phyloP scores from a whole-genome alignment of 2,888 invertebrate genomes.

The Erebia epiphron region DNA sequence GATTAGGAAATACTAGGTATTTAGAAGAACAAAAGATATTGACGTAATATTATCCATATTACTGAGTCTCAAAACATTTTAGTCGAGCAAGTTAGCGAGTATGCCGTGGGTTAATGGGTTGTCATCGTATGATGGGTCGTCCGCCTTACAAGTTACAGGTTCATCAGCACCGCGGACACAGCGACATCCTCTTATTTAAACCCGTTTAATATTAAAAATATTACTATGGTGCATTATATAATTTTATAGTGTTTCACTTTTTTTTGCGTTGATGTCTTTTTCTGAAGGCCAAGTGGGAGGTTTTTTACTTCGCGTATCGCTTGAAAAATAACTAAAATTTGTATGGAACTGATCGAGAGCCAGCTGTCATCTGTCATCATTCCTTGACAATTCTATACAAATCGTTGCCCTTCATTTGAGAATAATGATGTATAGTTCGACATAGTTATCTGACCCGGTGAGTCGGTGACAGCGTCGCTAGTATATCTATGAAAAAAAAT shows the following conservation, averaged over 20 bases:
- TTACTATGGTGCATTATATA: background rate
- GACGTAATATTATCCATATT: slow-evolving; percentile 37
- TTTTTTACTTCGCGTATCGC: background rate
- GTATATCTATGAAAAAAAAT: too few relatives aligned
- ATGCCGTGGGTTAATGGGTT: slow-evolving; percentile 74
- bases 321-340: too few relatives aligned
- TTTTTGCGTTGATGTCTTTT: background rate
- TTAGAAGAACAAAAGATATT: background rate
- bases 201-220: slow-evolving; percentile 56
- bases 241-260: background rate
- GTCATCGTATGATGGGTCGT: slow-evolving; percentile 77
- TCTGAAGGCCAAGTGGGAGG: background rate
- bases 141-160: slow-evolving; percentile 61
- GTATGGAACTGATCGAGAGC: too few relatives aligned
- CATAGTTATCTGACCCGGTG: too few relatives aligned
- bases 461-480: too few relatives aligned
- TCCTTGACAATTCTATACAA: too few relatives aligned
- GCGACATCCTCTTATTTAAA: slow-evolving; percentile 65
- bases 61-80: slow-evolving; percentile 67
- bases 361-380: too few relatives aligned
- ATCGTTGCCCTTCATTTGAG: too few relatives aligned
- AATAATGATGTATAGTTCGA: too few relatives aligned
- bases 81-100: slow-evolving; percentile 66
- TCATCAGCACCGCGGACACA: slow-evolving; percentile 63
- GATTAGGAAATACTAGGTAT: too few relatives aligned